Evolutionary conservation across 2,113 vertebrate species (phyloP), one percentile per base, ranked within the genome.

Genomic region (Tachycineta bicolor): DNA sequence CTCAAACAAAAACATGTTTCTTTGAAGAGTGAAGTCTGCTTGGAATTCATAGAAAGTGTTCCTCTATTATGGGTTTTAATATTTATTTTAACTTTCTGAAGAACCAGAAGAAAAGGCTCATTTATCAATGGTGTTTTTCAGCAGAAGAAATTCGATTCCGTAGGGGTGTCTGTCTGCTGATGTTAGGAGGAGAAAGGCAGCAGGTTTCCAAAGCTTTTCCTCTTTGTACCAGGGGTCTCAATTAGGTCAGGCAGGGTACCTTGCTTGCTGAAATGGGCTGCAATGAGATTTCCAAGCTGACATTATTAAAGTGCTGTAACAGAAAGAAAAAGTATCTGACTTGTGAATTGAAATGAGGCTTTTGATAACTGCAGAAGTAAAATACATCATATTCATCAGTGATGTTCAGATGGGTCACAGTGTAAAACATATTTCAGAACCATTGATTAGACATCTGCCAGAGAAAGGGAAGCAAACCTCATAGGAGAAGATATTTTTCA

Each of bases 61-160:
- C 47, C 78, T 83, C 28, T 88, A 47, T 67, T 93, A 75, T 78
- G 71, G 22, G 29, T 41, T 92, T 64, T 60, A 47, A 69, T 89
- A 90, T 87, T 93, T 96, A 67, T 83, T 88, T 94, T 83, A 60
- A 64, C 56, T 78, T 96, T 62, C 52, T 92, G 86, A 60, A 95
- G 76, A 56, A 81, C 49, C 56, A 77, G 89, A 86, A 92, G 37
- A 86, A 92, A 86, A 92, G 52, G 14, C 31, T 92, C 39, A 60
- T 93, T 92, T 93, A 52, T 89, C 89, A 92, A n/a, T 63, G 21
- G 79, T 80, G 63, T 14, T 63, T 95, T 96, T 88, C 79, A 92
- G 33, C 9, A 3, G 59, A 33, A 83, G 43, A 87, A 89, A 87
- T 63, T n/a, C 89, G 68, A 73, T 90, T 92, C 94, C n/a, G 10